Base-by-base conservation (phyloP, 2,888 invertebrate species). In the Euzophera pinguis region DNA sequence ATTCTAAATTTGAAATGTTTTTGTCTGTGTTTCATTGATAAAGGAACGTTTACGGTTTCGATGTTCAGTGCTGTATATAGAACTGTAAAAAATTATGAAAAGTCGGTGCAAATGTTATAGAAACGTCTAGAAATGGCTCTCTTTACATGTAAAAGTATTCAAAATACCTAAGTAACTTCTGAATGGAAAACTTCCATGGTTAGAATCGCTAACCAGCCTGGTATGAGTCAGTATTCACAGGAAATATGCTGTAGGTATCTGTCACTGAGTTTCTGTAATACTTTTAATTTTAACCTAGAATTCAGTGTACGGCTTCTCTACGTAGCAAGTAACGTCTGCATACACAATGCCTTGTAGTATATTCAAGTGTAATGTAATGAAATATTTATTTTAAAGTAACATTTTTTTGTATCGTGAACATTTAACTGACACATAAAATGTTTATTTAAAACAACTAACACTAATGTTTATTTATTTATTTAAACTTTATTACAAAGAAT, bases 181-280 rank as follows among this genome's bases (percentile, higher is more conserved):
- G 12, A 45, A 45, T 45, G 45, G 45, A 45, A 45, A 45, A 45
- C 32, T 45, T 32, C 45, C 32, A 16, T 45, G 45, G 9, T 16
- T 14, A 13, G 29, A 41, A 38, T n/a, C 3, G 29, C 2, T 16
- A 13, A 9, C 27, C 32, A 14, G 10, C 7, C 32, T 32, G 14
- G 34, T 45, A 16, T 45, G 45, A 45, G 45, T 45, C 45, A 45
- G 45, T 45, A 13, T 45, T 45, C 32, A 16, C 45, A 45, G 45
- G 45, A 45, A 45, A 34, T 32, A 16, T 45, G 45, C 10, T 6
- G 45, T 16, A 32, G 32, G 34, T 10, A 45, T 45, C 32, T 32
- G 45, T 45, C 32, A 10, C 34, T 45, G 14, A 32, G 45, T 45
- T 43, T 34, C 45, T 45, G 45, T 45, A 14, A 16, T 32, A 45